Evolutionary conservation across 2,113 vertebrate genomes (phyloP).

Genomic region (Tauraco erythrolophus): DNA sequence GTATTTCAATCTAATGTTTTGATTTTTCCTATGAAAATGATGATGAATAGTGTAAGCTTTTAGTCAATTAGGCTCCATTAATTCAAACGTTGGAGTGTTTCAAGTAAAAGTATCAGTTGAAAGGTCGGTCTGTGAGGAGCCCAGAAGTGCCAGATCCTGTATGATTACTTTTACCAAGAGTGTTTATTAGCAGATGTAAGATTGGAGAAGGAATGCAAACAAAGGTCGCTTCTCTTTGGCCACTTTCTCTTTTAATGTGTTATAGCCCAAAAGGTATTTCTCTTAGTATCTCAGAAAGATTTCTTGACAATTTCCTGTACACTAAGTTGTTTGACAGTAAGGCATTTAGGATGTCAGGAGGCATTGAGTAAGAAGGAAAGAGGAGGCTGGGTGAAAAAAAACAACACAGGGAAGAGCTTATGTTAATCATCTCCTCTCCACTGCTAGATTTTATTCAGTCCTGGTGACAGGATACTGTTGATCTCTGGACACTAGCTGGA

Average conservation of each 20-base stretch:
- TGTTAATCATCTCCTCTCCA: not conserved
- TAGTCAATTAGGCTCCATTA: not conserved
- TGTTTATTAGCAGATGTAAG: not conserved
- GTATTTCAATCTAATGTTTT: not conserved
- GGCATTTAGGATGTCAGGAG: not conserved
- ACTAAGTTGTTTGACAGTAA: not conserved
- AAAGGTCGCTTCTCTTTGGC: not conserved
- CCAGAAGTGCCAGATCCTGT: not conserved
- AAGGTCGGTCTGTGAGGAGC: not conserved
- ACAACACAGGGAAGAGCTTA: fast-evolving
- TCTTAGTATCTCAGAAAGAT: not conserved
- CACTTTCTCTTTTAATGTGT: not conserved
- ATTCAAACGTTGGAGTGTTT: not conserved
- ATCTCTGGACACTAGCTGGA: not conserved
- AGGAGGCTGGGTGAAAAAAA: fast-evolving
- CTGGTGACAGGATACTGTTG: not conserved
- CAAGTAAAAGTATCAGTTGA: not conserved
- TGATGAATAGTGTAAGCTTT: not conserved
- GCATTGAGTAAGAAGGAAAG: not conserved
- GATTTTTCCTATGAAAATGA: not conserved
- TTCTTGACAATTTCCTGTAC: not conserved
- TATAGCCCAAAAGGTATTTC: not conserved
- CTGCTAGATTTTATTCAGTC: not conserved
- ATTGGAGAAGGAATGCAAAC: not conserved
- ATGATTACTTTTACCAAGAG: not conserved